Conservation (phyloP, 2,113 vertebrate species). For the Syngnathus floridae region DNA sequence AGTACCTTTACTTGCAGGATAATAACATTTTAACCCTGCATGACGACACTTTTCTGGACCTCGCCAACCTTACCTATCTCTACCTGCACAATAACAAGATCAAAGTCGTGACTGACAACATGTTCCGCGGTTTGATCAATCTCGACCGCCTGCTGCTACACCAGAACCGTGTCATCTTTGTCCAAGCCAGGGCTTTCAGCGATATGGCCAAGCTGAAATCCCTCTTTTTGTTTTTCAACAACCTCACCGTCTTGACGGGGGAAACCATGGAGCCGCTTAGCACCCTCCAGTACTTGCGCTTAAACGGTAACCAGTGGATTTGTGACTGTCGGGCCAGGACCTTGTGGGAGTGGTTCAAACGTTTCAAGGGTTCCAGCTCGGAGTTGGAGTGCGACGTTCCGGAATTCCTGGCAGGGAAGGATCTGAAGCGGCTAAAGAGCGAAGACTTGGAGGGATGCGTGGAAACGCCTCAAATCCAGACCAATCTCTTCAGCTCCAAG, state of each 20-base stretch:
- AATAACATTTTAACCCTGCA: constrained; percentile 84
- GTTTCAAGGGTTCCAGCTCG: constrained; percentile 93
- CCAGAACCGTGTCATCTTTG: constrained; percentile 82
- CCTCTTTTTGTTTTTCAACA: constrained; percentile 94
- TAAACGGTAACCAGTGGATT: constrained; percentile 96
- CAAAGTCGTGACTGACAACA: constrained; percentile 85
- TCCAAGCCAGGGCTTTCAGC: constrained; percentile 82
- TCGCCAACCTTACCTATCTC: constrained; percentile 94
- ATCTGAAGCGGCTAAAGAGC: constrained; percentile 82
- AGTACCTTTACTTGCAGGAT: constrained; percentile 96
- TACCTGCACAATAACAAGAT: constrained; percentile 96
- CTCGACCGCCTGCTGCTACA: constrained; percentile 90
- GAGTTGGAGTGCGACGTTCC: constrained; percentile 87
- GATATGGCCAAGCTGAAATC: constrained; percentile 91
- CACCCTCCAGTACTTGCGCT: constrained; percentile 88
- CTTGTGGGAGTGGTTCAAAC: constrained; percentile 95
- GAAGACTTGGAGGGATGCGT: constrained; percentile 83
- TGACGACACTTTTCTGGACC: constrained; percentile 88
- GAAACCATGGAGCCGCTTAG: constrained; percentile 84
- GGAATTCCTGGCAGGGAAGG: constrained; percentile 73
- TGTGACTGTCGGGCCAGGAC: constrained; percentile 92
- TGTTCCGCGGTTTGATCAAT: constrained; percentile 84
- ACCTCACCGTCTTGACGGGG: constrained; percentile 81
- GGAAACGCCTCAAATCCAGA: constrained; percentile 76
- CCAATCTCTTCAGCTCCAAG: constrained; percentile 78